Percentiles rank a stretch among this genome's conserved stretches.
phyloP scores from a whole-genome alignment of 2,113 vertebrate genomes.

The Rhizomys pruinosus region DNA sequence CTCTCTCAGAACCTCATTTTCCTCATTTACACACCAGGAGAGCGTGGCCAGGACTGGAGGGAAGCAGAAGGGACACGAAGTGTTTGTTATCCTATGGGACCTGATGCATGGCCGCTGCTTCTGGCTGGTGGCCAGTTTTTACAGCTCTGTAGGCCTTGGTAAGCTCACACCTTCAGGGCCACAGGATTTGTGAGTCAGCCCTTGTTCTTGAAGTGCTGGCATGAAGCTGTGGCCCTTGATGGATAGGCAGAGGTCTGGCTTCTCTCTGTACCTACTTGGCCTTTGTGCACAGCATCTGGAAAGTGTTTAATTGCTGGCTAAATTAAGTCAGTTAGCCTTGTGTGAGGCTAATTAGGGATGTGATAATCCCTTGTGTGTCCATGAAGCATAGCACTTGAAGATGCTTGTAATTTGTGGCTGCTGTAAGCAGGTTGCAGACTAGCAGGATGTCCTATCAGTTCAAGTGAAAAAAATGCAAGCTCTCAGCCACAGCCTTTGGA shows the following conservation, averaged over 20 bases:
- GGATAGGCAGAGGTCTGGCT: background rate
- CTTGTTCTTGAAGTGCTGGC: background rate
- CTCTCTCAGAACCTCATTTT: background rate
- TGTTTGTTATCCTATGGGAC: background rate
- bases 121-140: background rate
- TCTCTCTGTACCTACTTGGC: background rate
- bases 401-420: background rate
- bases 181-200: background rate
- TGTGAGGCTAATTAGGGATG: background rate
- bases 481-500: background rate
- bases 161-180: background rate
- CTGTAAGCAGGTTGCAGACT: background rate
- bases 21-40: background rate
- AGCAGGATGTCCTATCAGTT: background rate
- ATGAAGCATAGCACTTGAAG: background rate
- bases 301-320: slow-evolving; percentile 15
- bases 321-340: slow-evolving; percentile 9
- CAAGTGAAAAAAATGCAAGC: background rate
- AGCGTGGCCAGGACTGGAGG: background rate
- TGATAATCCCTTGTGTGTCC: background rate
- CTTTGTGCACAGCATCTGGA: background rate
- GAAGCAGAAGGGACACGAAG: background rate
- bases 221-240: background rate
- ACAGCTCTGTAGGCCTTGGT: background rate
- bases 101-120: background rate